Conservation (phyloP, 2,113 vertebrate genomes). For the Proteles cristata region DNA sequence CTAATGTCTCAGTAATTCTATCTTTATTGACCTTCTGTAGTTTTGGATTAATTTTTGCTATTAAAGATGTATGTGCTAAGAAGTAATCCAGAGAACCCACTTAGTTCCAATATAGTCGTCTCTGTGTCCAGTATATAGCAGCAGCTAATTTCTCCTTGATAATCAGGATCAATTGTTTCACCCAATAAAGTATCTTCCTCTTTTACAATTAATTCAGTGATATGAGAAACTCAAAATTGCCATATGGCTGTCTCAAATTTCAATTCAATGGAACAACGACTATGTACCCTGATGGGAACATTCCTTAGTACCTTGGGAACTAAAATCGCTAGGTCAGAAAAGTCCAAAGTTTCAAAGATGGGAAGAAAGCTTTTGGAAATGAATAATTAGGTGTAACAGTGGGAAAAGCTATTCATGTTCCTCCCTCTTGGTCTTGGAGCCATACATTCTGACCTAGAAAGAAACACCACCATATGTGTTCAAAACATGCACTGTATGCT, state of each 20-base stretch:
- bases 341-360: not conserved
- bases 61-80: not conserved
- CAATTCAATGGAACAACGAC: not conserved
- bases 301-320: not conserved
- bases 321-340: not conserved
- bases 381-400: not conserved
- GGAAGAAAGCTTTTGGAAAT: not conserved
- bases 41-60: constrained; percentile 19
- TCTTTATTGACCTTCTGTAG: not conserved
- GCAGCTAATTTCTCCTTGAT: not conserved
- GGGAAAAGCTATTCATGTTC: not conserved
- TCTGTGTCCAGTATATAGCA: not conserved
- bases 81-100: not conserved
- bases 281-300: not conserved
- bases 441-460: not conserved
- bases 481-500: not conserved
- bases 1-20: not conserved
- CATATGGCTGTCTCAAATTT: not conserved
- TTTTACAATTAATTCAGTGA: not conserved
- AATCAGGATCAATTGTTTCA: not conserved
- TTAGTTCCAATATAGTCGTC: not conserved
- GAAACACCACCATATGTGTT: not conserved
- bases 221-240: not conserved
- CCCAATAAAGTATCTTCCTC: not conserved
- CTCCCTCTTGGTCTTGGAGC: not conserved